Conservation (phyloP, 2,113 vertebrate species). For the Lasiurus borealis region DNA sequence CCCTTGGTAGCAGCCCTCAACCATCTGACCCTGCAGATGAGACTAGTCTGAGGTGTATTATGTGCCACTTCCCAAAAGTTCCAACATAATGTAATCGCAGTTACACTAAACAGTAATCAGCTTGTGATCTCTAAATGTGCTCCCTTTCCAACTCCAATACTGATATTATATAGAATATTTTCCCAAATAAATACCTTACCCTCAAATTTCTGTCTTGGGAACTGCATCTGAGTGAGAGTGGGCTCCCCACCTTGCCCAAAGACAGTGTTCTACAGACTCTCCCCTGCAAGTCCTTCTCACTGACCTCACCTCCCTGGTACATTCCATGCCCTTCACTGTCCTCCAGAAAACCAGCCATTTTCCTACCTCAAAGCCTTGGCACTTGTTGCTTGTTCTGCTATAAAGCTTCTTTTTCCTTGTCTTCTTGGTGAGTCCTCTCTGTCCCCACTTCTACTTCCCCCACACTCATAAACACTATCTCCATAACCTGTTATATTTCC, state of each 20-base stretch:
- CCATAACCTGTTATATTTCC: neutral
- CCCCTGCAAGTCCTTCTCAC: neutral
- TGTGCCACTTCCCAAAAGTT: accelerated
- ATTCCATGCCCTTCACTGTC: neutral
- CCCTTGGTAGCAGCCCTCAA: neutral
- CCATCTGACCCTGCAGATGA: neutral
- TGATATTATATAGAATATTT: neutral
- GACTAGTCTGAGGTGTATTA: accelerated
- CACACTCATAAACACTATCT: neutral
- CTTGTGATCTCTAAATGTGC: accelerated
- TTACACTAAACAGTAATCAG: neutral
- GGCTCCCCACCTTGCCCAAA: neutral
- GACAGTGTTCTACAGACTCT: neutral
- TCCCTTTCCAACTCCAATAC: neutral
- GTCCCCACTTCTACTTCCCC: neutral
- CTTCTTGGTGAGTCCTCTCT: neutral
- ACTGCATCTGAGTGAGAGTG: neutral
- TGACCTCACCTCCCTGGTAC: neutral
- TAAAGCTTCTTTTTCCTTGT: neutral
- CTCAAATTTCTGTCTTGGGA: neutral
- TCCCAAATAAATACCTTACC: neutral
- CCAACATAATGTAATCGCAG: neutral
- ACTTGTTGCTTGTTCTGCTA: neutral
- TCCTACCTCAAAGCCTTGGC: neutral
- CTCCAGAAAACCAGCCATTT: neutral